These are phyloP conservation scores for Myiozetetes cayanensis DNA, from an alignment of 2,113 vertebrate genomes.

Conservation along the genomic window DNA sequence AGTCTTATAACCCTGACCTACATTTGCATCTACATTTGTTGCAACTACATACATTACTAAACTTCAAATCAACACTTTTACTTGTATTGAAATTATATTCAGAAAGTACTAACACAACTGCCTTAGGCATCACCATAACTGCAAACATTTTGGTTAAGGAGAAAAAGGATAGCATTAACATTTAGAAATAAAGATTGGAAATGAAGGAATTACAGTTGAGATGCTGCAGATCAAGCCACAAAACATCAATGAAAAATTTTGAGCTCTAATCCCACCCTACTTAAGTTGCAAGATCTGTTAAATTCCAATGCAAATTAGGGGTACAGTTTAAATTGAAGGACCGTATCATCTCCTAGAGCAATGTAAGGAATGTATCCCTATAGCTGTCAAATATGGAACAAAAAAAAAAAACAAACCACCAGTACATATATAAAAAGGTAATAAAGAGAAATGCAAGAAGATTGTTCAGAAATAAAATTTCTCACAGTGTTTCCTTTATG, in stretches of 20 bases:
- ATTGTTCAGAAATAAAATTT: neutral
- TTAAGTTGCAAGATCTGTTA: neutral
- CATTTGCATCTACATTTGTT: neutral
- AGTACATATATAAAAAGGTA: neutral
- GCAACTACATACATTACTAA: neutral
- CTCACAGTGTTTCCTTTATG: neutral
- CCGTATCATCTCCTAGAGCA: neutral
- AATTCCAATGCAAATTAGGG: neutral
- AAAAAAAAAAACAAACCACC: neutral
- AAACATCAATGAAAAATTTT: neutral
- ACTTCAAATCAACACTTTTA: neutral
- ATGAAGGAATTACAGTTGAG: neutral
- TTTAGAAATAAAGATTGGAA: neutral
- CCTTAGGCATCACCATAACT: neutral
- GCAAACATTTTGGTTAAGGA: neutral
- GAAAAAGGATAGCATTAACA: neutral
- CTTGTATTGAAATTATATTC: neutral
- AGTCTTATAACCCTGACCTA: neutral
- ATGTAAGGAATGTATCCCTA: neutral
- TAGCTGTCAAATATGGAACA: neutral
- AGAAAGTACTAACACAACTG: neutral
- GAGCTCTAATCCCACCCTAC: neutral
- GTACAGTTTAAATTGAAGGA: neutral
- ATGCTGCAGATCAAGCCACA: neutral
- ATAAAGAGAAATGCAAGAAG: neutral